Percentiles rank a stretch among this genome's conserved stretches.
phyloP scores from a whole-genome alignment of 2,888 invertebrate species.

The Micoletzkya japonica region DNA sequence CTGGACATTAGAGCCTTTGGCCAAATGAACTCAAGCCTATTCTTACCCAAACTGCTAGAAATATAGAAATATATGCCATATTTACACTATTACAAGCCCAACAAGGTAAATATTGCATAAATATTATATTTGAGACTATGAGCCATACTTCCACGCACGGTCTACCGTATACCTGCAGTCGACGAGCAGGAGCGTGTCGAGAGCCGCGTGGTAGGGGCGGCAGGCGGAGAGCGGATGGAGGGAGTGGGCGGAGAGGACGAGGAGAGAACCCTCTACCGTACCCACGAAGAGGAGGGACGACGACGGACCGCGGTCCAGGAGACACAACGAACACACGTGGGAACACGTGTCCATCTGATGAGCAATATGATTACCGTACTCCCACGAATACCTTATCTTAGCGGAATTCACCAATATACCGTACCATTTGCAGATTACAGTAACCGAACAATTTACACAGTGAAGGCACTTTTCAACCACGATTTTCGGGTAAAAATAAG shows the following conservation, averaged over 20 bases:
- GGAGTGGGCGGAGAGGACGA: constrained; percentile 14
- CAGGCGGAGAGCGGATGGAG: constrained; percentile 48
- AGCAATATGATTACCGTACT: no score
- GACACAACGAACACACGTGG: constrained; percentile 1
- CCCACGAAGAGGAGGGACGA: constrained; percentile 23
- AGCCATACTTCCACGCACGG: not conserved
- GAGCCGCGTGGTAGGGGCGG: constrained; percentile 38
- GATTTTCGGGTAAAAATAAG: no score
- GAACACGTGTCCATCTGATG: constrained; percentile 13
- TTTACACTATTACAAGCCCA: not conserved
- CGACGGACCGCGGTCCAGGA: not conserved
- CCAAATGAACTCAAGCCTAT: no score
- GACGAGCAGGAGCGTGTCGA: not conserved
- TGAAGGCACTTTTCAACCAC: no score
- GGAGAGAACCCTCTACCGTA: constrained; percentile 15
- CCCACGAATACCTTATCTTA: no score
- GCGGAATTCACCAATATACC: no score
- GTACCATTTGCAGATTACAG: no score
- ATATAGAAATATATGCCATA: not conserved
- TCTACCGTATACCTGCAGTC: constrained; percentile 5
- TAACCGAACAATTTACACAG: no score
- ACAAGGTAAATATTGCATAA: not conserved
- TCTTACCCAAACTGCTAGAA: not conserved
- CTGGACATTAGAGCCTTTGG: not conserved
- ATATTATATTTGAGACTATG: not conserved